Evolutionary conservation across 1,140 invertebrate genomes (phyloP), one percentile per base, ranked within the genome.

Genomic region (Drosophila sucinea): DNA sequence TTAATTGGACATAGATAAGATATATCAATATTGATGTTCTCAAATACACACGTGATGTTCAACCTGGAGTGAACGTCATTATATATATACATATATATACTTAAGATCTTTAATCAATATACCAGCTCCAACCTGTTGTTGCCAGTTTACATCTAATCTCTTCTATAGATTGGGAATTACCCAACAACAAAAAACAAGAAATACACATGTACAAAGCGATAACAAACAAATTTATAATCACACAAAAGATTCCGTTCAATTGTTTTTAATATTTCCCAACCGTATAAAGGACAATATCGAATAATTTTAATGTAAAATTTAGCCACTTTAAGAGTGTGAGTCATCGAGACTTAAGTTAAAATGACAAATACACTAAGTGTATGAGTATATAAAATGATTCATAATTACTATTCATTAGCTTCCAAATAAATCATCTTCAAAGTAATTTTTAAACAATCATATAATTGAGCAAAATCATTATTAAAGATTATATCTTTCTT

Each of bases 1-100:
- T 10, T 58, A 25, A 58, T 58, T 35, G 32, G 32, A 1, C 32
- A 25, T 23, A 58, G 56, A 58, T 58, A 58, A 58, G 56, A 58
- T 58, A 58, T 8, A 25, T 30, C 23, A 57, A 23, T 29, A 57
- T 35, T 35, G 56, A 10, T 58, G 17, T 58, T 25, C 32, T 38
- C 2, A 38, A 35, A 23, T 10, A 11, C 56, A 58, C 56, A 58
- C 56, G 56, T 58, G 56, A 58, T 38, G 1, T 10, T 5, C 29
- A 55, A 11, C 35, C 30, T 17, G 2, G 17, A 23, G n/a, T 23
- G 8, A 8, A 7, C 23, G 23, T 8, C 2, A 3, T 35, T 23
- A 6, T 23, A 7, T 27, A 0, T 8, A 25, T 47, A 11, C 1
- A 10, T 11, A 7, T 58, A 10, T 11, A 7, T 58, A 35, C 33